Evolutionary conservation across 2,888 invertebrate genomes (phyloP).

Genomic region (Protodeltote pygarga): DNA sequence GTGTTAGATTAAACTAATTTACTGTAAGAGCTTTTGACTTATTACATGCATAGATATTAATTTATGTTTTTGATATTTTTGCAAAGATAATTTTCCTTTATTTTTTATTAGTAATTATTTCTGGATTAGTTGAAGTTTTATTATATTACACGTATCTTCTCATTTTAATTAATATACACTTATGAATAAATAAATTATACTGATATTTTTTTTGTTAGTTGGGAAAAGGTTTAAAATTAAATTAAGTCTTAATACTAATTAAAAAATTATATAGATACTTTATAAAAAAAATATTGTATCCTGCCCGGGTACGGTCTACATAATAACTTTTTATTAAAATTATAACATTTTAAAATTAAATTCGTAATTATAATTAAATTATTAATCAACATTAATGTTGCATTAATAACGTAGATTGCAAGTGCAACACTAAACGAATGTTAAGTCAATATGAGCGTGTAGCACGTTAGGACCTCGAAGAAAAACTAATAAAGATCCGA

Average conservation of each 20-base stretch:
- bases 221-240: no score
- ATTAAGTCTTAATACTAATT: no score
- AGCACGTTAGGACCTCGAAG: conserved; percentile 44
- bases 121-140: no score
- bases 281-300: background rate
- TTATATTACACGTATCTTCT: no score
- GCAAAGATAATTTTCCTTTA: no score
- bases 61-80: no score
- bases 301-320: background rate
- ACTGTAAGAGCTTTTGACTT: conserved; percentile 38
- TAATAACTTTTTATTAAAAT: no score
- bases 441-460: conserved; percentile 54
- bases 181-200: no score
- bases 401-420: conserved; percentile 30
- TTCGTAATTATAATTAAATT: conserved; percentile 25
- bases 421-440: conserved; percentile 42
- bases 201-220: no score
- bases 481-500: conserved; percentile 38
- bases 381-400: conserved; percentile 22
- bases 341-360: conserved; percentile 8
- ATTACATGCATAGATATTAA: conserved; percentile 44
- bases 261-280: background rate
- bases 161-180: no score
- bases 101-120: no score
- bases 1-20: conserved; percentile 60